These are phyloP conservation scores for Ctenosaura bakeri DNA, from an alignment of 2,797 vertebrate genomes.

Conservation along the genomic window DNA sequence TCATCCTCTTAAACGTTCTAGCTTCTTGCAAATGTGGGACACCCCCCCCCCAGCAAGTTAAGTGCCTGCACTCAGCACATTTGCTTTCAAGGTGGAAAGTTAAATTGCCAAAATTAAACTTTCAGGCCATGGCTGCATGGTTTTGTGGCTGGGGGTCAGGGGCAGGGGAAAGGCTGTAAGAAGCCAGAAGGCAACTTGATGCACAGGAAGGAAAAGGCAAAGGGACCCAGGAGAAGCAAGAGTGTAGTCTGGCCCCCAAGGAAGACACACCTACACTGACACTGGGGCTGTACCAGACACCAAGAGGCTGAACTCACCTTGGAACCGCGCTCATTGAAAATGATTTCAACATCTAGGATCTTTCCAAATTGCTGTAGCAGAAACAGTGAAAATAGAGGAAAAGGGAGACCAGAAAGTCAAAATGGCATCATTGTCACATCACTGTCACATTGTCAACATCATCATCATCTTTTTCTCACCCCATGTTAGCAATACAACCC, in stretches of 20 bases:
- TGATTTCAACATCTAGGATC: slow-evolving; percentile 97
- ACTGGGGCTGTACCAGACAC: slow-evolving; percentile 2
- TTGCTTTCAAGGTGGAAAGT: background rate
- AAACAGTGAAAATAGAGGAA: slow-evolving; percentile 62
- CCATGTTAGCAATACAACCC: background rate
- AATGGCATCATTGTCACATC: background rate
- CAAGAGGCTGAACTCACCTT: slow-evolving; percentile 88
- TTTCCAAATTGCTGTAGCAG: slow-evolving; percentile 94
- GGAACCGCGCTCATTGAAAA: slow-evolving; percentile 97
- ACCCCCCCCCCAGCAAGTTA: background rate
- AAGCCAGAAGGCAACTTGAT: background rate
- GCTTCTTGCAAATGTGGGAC: background rate
- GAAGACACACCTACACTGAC: background rate
- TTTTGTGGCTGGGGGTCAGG: background rate
- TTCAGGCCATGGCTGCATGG: background rate
- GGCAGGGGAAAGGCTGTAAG: background rate
- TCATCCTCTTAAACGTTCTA: background rate
- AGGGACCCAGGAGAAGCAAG: background rate
- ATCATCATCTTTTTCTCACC: background rate
- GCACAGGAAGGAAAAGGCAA: background rate
- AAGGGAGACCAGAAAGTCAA: slow-evolving; percentile 44
- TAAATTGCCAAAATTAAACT: background rate
- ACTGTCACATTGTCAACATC: too few relatives aligned
- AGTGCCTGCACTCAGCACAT: background rate
- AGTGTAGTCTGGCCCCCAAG: background rate